These are phyloP conservation scores for Cryptosula pallasiana DNA, from an alignment of 2,888 invertebrate genomes.

Conservation along the genomic window DNA sequence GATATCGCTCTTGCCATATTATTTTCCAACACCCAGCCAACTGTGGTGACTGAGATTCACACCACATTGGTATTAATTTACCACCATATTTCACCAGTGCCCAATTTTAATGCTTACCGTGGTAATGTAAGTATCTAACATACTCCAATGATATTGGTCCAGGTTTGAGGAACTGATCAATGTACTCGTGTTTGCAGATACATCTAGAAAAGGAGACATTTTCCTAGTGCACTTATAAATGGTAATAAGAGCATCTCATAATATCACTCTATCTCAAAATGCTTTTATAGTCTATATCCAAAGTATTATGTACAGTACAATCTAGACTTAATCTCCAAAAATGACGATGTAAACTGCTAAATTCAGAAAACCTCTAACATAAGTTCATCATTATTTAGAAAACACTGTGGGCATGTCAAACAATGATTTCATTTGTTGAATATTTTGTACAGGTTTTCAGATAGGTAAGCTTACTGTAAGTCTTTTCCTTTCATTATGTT, in stretches of 20 bases:
- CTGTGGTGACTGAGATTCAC: too few species aligned
- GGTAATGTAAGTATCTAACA: neutral
- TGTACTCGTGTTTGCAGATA: neutral
- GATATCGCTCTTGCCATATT: too few species aligned
- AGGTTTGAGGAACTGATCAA: neutral
- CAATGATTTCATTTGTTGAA: neutral
- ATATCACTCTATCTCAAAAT: too few species aligned
- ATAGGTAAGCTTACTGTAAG: neutral
- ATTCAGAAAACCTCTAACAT: too few species aligned
- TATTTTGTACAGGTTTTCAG: too few species aligned
- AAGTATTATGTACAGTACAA: neutral
- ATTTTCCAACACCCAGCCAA: too few species aligned
- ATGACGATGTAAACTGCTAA: too few species aligned
- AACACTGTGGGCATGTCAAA: neutral
- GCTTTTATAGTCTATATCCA: neutral
- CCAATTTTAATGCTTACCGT: neutral
- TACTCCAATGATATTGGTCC: neutral
- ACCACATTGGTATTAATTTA: too few species aligned
- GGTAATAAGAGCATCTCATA: too few species aligned
- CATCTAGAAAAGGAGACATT: neutral
- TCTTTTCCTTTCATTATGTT: neutral
- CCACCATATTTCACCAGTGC: too few species aligned
- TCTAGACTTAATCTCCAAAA: neutral
- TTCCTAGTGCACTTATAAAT: too few species aligned
- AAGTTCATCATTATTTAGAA: neutral